Percentiles rank a stretch among this genome's conserved stretches.
Conservation (phyloP, 2,888 invertebrate species). For the Toxonevra muliebris region DNA sequence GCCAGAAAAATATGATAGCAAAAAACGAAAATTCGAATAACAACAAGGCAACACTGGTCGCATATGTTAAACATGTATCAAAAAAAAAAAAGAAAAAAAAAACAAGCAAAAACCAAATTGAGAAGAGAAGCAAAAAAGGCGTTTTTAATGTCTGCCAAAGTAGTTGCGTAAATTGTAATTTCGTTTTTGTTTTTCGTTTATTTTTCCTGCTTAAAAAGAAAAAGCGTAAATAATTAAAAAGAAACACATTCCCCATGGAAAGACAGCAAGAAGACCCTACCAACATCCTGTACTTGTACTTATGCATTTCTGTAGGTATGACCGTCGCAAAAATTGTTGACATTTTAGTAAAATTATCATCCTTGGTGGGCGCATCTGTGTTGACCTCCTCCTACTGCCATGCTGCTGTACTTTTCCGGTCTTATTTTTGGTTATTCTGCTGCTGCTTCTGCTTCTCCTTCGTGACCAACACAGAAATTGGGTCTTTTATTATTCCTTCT, state of each 20-base stretch:
- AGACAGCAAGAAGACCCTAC: background rate
- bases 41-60: background rate
- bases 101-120: too few species aligned
- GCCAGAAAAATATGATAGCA: background rate
- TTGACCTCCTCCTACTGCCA: slow-evolving; percentile 14
- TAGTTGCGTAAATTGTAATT: too few species aligned
- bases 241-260: background rate
- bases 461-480: background rate
- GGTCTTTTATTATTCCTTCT: slow-evolving; percentile 9
- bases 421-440: background rate
- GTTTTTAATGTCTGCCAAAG: too few species aligned
- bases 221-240: slow-evolving; percentile 26
- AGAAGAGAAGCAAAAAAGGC: too few species aligned
- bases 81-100: slow-evolving; percentile 5
- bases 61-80: slow-evolving; percentile 2
- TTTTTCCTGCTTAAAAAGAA: background rate
- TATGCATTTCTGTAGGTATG: background rate
- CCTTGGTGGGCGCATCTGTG: slow-evolving; percentile 19
- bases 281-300: background rate
- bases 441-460: background rate
- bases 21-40: background rate
- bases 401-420: background rate
- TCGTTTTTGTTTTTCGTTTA: too few species aligned
- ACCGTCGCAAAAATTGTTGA: slow-evolving; percentile 1
- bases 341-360: slow-evolving; percentile 12